Percentiles rank a stretch among this genome's conserved stretches.
These are phyloP conservation scores for Sminthurides aquaticus DNA, from an alignment of 2,888 invertebrate species.

Conservation along the genomic window DNA sequence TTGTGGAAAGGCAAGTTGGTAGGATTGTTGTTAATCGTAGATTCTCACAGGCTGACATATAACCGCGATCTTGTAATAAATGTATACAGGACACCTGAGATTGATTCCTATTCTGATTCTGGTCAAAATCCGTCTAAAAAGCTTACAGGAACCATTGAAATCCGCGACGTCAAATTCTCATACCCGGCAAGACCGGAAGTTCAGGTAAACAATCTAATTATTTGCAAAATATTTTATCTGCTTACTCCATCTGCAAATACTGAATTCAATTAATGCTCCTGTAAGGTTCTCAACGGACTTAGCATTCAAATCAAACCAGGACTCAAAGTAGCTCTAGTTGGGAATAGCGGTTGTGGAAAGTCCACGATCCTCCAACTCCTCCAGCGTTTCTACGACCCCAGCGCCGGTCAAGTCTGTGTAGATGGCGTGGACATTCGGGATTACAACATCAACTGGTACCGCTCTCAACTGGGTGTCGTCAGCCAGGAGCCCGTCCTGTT, in stretches of 20 bases:
- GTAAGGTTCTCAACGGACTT: conserved; percentile 37
- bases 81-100: conserved; percentile 45
- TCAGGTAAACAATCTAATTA: conserved; percentile 30
- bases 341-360: conserved; percentile 46
- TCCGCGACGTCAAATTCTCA: conserved; percentile 48
- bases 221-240: not conserved
- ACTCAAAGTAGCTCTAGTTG: conserved; percentile 35
- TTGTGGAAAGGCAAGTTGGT: conserved; percentile 16
- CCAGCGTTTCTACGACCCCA: conserved; percentile 46
- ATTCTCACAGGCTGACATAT: not conserved
- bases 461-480: not conserved
- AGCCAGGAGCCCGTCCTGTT: not conserved
- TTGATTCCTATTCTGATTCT: conserved; percentile 47
- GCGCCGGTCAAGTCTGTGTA: conserved; percentile 40
- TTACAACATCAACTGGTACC: conserved; percentile 52
- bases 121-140: conserved; percentile 45
- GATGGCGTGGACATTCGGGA: conserved; percentile 55
- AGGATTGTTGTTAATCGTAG: not conserved
- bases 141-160: conserved; percentile 47
- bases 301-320: conserved; percentile 33
- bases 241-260: not conserved
- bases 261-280: not conserved
- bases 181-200: conserved; percentile 50
- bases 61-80: not conserved
- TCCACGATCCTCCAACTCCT: conserved; percentile 45